Percentiles rank a stretch among this genome's conserved stretches.
These are phyloP conservation scores for Platysteira castanea DNA, from an alignment of 2,113 vertebrate genomes.

Conservation along the genomic window DNA sequence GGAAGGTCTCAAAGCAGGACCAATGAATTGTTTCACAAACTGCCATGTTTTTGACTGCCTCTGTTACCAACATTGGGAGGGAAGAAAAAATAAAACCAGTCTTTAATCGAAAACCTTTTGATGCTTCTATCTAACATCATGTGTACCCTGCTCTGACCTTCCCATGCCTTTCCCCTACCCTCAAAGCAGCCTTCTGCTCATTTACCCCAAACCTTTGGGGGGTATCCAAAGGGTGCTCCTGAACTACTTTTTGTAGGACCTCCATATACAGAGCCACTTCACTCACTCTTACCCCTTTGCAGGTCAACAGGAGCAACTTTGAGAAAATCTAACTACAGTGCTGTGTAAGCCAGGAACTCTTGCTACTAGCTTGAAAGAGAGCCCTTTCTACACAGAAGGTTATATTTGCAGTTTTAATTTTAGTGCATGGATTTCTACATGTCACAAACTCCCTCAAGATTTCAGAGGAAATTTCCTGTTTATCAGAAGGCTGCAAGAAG, in stretches of 20 bases:
- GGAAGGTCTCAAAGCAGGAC: not conserved
- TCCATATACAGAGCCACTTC: accelerated
- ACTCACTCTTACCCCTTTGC: not conserved
- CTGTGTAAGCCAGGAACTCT: not conserved
- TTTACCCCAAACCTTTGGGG: not conserved
- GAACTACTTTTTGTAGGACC: not conserved
- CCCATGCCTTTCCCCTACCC: not conserved
- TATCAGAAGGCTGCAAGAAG: not conserved
- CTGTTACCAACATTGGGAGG: not conserved
- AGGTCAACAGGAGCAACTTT: not conserved
- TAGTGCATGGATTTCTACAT: not conserved
- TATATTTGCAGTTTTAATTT: not conserved
- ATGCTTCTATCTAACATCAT: not conserved
- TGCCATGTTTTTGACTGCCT: not conserved
- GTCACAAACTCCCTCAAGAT: not conserved
- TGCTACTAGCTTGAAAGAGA: not conserved
- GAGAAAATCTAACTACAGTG: not conserved
- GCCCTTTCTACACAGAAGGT: not conserved
- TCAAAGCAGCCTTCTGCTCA: not conserved
- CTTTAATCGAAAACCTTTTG: not conserved
- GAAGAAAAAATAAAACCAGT: not conserved
- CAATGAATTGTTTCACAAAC: not conserved
- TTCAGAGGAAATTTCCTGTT: not conserved
- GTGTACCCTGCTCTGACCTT: not conserved
- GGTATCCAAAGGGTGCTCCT: not conserved